Percentiles rank a stretch among this genome's conserved stretches.
These are phyloP conservation scores for Pteruthius melanotis DNA, from an alignment of 2,113 vertebrate genomes.

Conservation along the genomic window DNA sequence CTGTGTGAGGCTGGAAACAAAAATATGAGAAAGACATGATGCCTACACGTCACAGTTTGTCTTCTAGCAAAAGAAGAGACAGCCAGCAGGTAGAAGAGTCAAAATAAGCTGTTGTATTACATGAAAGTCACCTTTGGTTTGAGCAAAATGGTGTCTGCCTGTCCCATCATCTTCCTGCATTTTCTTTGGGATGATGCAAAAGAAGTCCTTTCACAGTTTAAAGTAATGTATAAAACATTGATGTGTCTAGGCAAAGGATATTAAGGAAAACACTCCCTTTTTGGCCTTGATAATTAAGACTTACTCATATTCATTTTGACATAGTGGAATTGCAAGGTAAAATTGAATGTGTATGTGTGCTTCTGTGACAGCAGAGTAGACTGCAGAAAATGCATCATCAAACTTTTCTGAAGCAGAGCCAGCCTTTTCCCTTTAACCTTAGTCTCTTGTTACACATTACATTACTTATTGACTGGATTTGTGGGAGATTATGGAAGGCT, in stretches of 20 bases:
- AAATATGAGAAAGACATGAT: background rate
- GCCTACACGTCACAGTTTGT: background rate
- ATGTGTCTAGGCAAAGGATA: background rate
- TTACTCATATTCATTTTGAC: background rate
- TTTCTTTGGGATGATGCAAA: background rate
- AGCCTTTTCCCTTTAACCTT: background rate
- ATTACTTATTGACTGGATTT: constrained; percentile 14
- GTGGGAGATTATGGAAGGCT: background rate
- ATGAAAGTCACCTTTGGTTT: background rate
- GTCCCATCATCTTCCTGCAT: background rate
- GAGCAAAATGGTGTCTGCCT: background rate
- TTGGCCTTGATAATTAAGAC: background rate
- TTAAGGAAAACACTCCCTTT: background rate
- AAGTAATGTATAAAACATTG: background rate
- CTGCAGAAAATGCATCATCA: background rate
- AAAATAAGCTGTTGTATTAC: background rate
- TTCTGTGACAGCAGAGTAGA: background rate
- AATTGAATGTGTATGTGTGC: background rate
- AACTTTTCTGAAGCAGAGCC: background rate
- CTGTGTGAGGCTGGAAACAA: background rate
- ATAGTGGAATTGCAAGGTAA: background rate
- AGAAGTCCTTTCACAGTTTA: background rate
- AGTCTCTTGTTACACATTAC: background rate
- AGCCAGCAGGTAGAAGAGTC: background rate
- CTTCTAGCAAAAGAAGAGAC: background rate